Conservation (phyloP, 2,888 invertebrate species). For the Peribatodes rhomboidaria region DNA sequence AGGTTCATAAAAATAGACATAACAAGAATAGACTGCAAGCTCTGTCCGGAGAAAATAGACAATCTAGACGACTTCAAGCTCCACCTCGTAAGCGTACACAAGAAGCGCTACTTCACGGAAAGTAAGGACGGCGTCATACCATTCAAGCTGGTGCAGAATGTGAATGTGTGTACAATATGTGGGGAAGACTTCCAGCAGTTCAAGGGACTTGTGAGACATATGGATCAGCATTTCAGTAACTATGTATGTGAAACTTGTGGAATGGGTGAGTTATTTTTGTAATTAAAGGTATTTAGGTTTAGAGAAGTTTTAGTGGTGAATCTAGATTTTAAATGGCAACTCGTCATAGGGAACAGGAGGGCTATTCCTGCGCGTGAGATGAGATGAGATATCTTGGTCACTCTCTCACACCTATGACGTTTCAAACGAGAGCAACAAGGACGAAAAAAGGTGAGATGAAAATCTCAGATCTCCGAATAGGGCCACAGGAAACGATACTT, state of each 20-base stretch:
- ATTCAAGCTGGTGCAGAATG: constrained; percentile 57
- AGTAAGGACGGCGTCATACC: constrained; percentile 66
- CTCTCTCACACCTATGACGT: no score
- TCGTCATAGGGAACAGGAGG: no score
- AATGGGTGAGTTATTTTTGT: constrained; percentile 52
- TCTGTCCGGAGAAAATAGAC: constrained; percentile 64
- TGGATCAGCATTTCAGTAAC: constrained; percentile 63
- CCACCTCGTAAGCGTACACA: constrained; percentile 63
- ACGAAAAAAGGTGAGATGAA: no score
- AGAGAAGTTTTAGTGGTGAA: no score
- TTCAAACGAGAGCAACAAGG: no score
- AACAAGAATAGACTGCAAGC: constrained; percentile 50
- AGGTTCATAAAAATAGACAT: constrained; percentile 53
- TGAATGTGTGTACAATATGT: constrained; percentile 60
- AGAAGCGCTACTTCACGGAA: constrained; percentile 51
- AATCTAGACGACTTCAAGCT: constrained; percentile 62
- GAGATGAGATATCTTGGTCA: no score
- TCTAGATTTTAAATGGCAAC: no score
- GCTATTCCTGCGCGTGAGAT: no score
- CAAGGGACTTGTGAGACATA: constrained; percentile 59
- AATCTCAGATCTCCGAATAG: no score
- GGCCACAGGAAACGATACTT: no score
- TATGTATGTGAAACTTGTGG: constrained; percentile 65
- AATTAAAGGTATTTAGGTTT: no score
- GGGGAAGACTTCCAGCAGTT: constrained; percentile 58